Evolutionary conservation across 2,888 invertebrate genomes (phyloP), one percentile per base, ranked within the genome.

Genomic region (Magallana nippona): DNA sequence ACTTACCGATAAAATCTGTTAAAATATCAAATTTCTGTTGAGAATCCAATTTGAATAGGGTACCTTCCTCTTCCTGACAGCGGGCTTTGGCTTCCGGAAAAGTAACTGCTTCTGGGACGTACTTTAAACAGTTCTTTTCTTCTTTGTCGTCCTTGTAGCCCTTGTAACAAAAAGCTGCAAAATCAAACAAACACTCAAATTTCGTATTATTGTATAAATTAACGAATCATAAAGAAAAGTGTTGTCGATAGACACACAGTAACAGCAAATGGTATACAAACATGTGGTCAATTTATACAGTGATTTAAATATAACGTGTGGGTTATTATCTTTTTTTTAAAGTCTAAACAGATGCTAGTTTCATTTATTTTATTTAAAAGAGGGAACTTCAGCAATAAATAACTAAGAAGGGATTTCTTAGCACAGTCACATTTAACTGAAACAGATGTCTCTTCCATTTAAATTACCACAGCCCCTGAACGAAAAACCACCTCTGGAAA

Each of bases 11-110:
- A 27, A 3, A 13, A 2, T 22, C 22, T 15, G 15, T 71, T 0
- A 71, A 17, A 27, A 71, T 27, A 27, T 71, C 71, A 27, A 27
- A 71, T 27, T 71, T 71, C 27, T 27, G 71, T 32, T 71, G 71
- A 13, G 71, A 71, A 13, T 71, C 32, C 22, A 71, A 5, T 71
- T 32, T 22, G 32, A 71, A 27, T 5, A 71, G 71, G 32, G 22
- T 32, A 15, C 71, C 71, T 11, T 32, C 71, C 22, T 71, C 15
- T 71, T 22, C 13, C 2, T 27, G 22, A 27, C 71, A 71, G 2
- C 11, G 10, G 13, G 11, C 32, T 15, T 27, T 17, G 0, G 71
- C 71, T 27, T 71, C 27, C 2, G 27, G 71, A 32, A 15, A 71
- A 11, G 13, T 27, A 10, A 27, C 13, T 1, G 11, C 71, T 13